Evolutionary conservation across 2,797 vertebrate genomes (phyloP).

Genomic region (Gallinago nigripennis): DNA sequence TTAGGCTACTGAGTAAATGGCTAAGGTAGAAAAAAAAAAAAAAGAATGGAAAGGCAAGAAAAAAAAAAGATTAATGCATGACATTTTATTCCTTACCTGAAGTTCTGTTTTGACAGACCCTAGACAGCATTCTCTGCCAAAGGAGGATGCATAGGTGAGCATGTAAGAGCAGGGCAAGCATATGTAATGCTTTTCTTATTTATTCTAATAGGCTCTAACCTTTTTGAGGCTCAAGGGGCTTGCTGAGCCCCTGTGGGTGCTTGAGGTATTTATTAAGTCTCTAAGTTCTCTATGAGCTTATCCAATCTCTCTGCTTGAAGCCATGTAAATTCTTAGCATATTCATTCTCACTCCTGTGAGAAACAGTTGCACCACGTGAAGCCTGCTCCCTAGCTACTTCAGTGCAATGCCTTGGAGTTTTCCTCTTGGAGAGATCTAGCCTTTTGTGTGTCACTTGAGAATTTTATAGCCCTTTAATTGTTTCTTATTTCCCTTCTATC

Average conservation of each 20-base stretch:
- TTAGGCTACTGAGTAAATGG: neutral
- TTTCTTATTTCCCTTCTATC: neutral
- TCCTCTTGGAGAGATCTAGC: neutral
- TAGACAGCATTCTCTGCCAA: neutral
- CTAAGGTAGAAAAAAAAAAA: neutral
- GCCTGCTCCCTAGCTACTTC: neutral
- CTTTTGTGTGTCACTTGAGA: neutral
- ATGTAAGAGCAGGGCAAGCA: neutral
- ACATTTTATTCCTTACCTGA: neutral
- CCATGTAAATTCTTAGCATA: neutral
- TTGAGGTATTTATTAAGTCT: neutral
- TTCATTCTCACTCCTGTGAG: neutral
- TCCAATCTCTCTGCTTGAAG: neutral
- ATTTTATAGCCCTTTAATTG: neutral
- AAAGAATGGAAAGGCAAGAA: neutral
- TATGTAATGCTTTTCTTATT: neutral
- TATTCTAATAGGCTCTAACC: neutral
- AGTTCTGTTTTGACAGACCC: neutral
- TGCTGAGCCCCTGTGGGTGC: neutral
- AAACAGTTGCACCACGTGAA: neutral
- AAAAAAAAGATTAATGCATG: neutral
- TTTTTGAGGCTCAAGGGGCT: neutral
- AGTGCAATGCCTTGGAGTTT: rapidly evolving
- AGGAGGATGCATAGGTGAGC: neutral
- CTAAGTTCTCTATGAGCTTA: neutral